A percentile compares a stretch with the other conserved stretches of the same genome.
These are phyloP conservation scores for Tragelaphus imberbis DNA, from an alignment of 2,113 vertebrate genomes.

Conservation along the genomic window DNA sequence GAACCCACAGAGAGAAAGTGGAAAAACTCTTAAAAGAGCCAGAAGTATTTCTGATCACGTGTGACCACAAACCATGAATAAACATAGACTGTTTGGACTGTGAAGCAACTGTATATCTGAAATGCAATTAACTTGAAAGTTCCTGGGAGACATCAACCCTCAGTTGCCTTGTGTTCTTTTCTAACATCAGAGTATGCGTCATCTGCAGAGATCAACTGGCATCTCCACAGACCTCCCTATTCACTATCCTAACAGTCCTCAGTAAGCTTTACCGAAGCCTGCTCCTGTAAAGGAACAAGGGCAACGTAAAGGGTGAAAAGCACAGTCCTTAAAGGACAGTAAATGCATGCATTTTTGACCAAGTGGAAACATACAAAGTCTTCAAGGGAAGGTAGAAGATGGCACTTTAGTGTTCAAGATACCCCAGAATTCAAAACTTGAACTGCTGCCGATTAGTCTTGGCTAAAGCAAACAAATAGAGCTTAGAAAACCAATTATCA, in stretches of 20 bases:
- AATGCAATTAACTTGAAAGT: constrained; percentile 3
- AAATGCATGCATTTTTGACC: constrained; percentile 21
- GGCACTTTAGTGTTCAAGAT: constrained; percentile 18
- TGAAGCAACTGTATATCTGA: constrained; percentile 1
- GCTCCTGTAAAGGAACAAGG: not conserved
- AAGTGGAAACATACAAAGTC: not conserved
- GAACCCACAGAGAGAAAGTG: not conserved
- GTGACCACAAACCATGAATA: constrained; percentile 6
- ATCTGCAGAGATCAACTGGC: not conserved
- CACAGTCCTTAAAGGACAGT: not conserved
- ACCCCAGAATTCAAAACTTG: constrained; percentile 46
- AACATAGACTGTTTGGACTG: not conserved
- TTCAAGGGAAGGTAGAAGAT: constrained; percentile 33
- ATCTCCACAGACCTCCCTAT: not conserved
- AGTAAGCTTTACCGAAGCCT: not conserved
- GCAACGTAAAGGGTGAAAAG: not conserved
- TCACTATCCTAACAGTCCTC: not conserved
- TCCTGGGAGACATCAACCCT: not conserved
- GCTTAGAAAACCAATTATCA: constrained; percentile 46
- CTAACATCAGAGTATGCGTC: not conserved
- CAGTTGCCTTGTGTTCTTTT: not conserved
- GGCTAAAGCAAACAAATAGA: constrained; percentile 62
- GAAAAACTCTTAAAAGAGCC: constrained; percentile 6
- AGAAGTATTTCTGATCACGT: constrained; percentile 45
- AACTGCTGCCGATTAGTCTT: constrained; percentile 47